Evolutionary conservation across 1,140 invertebrate genomes (phyloP).

Genomic region (Hylaeus anthracinus): DNA sequence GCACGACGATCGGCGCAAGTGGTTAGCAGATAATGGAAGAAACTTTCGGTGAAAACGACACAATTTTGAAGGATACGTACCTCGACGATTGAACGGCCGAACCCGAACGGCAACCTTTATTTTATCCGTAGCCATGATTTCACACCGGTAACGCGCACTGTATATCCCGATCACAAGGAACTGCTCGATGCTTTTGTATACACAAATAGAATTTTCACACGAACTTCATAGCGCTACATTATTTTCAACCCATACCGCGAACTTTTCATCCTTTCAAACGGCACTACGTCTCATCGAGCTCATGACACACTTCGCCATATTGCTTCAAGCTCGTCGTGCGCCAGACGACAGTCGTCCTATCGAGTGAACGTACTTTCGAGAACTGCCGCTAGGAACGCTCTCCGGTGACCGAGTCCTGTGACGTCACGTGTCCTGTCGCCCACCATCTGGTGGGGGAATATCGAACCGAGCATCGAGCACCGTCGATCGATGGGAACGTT

Average conservation of each 20-base stretch:
- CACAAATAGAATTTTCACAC: slow-evolving; percentile 61
- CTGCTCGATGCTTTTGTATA: slow-evolving; percentile 45
- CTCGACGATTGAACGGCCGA: slow-evolving; percentile 96
- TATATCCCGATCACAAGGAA: slow-evolving; percentile 60
- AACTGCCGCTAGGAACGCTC: slow-evolving; percentile 59
- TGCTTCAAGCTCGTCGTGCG: slow-evolving; percentile 64
- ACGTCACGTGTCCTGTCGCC: slow-evolving; percentile 23
- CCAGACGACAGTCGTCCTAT: slow-evolving; percentile 57
- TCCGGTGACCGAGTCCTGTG: slow-evolving; percentile 16
- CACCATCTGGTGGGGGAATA: neutral
- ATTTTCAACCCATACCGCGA: slow-evolving; percentile 71
- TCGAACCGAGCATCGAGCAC: neutral
- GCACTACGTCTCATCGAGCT: slow-evolving; percentile 71
- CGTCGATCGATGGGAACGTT: slow-evolving; percentile 7
- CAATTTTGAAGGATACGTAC: slow-evolving; percentile 82
- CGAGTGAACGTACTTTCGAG: slow-evolving; percentile 52
- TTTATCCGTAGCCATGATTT: slow-evolving; percentile 91
- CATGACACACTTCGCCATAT: slow-evolving; percentile 80
- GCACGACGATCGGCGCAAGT: too few relatives aligned
- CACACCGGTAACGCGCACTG: slow-evolving; percentile 69
- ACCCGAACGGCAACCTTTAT: slow-evolving; percentile 98
- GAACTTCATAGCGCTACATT: slow-evolving; percentile 66
- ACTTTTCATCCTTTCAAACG: slow-evolving; percentile 69
- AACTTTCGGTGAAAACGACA: neutral
- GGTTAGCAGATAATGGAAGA: neutral